Percentiles rank a stretch among this genome's conserved stretches.
These are phyloP conservation scores for Rutpela maculata DNA, from an alignment of 2,888 invertebrate species.

Conservation along the genomic window DNA sequence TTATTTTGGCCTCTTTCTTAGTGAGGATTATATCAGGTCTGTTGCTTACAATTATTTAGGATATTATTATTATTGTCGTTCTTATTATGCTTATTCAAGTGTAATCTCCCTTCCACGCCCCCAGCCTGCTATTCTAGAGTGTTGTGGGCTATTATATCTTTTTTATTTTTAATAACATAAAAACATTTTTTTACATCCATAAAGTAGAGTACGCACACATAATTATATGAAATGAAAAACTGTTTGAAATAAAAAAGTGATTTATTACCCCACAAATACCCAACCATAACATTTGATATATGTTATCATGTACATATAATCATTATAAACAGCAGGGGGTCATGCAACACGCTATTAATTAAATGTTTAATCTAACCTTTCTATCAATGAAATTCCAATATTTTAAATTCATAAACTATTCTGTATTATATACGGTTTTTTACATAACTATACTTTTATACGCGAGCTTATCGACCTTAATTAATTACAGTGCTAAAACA, in stretches of 20 bases:
- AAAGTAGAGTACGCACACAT: not conserved
- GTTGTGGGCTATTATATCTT: too few species aligned
- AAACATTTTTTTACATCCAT: too few species aligned
- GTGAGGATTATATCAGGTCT: too few species aligned
- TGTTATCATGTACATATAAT: not conserved
- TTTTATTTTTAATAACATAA: too few species aligned
- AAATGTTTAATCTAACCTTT: constrained; percentile 1
- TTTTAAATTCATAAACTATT: constrained; percentile 7
- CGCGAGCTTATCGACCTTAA: not conserved
- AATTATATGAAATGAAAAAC: not conserved
- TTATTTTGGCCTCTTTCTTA: too few species aligned
- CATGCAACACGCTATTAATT: constrained; percentile 7
- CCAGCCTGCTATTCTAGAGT: too few species aligned
- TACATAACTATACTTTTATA: not conserved
- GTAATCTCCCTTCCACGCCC: too few species aligned
- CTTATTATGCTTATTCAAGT: too few species aligned
- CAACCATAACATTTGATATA: constrained; percentile 3
- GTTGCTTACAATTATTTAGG: too few species aligned
- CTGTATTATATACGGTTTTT: not conserved
- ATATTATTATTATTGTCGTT: too few species aligned
- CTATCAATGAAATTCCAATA: constrained; percentile 1
- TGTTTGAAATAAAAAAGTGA: not conserved
- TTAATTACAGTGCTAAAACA: constrained; percentile 1
- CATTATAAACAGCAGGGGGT: constrained; percentile 7
- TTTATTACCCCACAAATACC: not conserved